Evolutionary conservation across 2,888 invertebrate genomes (phyloP), one percentile per base, ranked within the genome.

Genomic region (Metopia argyrocephala): DNA sequence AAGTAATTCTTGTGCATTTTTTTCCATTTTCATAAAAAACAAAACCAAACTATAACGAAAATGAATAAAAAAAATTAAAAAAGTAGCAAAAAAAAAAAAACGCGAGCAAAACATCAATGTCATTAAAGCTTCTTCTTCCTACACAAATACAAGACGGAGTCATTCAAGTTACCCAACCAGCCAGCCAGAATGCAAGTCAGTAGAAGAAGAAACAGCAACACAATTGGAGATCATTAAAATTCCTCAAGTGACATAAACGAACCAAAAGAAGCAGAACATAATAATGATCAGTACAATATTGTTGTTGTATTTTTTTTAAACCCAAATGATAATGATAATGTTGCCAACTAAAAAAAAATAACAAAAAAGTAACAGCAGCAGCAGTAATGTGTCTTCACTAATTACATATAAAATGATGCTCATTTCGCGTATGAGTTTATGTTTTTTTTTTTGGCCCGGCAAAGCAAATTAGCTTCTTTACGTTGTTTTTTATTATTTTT

Each of bases 361-460:
- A 38, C 12, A 28, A 68, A 12, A 23, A 61, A 52, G 18, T 38
- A 9, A 38, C 38, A 38, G 3, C 12, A 25, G 31, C 59, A 69
- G 48, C 56, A 66, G 74, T 81, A 84, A 84, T 84, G 85, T 83
- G 84, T 83, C 84, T 84, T 83, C 82, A 83, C 83, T 85, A 85
- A 85, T 85, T 85, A 85, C 79, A 83, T 83, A 83, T 83, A 83
- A 85, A 85, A 83, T 38, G 38, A 9, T 84, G 84, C 83, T 84
- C 79, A 85, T 84, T 83, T 81, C 79, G 82, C 80, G 79, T 83
- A 83, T 84, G 79, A 83, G 71, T 83, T 85, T 83, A 68, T 78
- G 38, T 15, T 9, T 9, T 38, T 38, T 38, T 15, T 4, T 38
- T 38, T 15, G 38, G 9, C 1, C n/a, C n/a, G n/a, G n/a, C 50